Base-by-base conservation (phyloP, 2,797 vertebrate species). In the Philypnodon macrostomus region DNA sequence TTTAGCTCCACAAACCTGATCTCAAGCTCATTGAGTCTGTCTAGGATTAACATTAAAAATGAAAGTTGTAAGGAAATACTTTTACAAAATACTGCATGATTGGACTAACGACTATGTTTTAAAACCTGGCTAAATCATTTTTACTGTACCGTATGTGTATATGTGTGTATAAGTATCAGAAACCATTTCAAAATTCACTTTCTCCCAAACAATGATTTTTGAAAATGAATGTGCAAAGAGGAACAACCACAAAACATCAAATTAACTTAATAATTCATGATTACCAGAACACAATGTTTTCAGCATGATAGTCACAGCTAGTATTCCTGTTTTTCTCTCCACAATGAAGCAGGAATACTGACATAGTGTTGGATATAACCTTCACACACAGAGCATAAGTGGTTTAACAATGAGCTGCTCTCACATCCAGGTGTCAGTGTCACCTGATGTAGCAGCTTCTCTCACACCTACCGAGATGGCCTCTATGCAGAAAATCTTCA, bases 171-270 rank as follows among this genome's bases (percentile, higher is more conserved):
- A 13, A 39, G 29, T 51, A 14, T 4, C 39, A 15, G 19, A 13
- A 24, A 39, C n/a, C n/a, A 66, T 74, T 17, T 49, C n/a, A n/a
- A 31, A 19, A 47, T 31, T 68, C 10, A 58, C 47, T 24, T 0
- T 9, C 13, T 19, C 46, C 53, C 47, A 40, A 58, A 67, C 40
- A 46, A n/a, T 35, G 19, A 15, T 32, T 52, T 27, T n/a, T 24
- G 34, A 52, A 58, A 47, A 62, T 40, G 1, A 23, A 40, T 67
- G 67, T 63, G 67, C 58, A 70, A 72, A 73, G 39, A 51, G 27
- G 48, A 46, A 49, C 2, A 33, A 53, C 47, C 46, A 62, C 4
- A 16, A 64, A 39, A 17, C 18, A 39, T 12, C 6, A 27, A 47
- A 5, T 50, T 26, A 12, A 31, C 31, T 38, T 39, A 29, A 53